Percentiles rank a stretch among this genome's conserved stretches.
Evolutionary conservation across 2,888 invertebrate genomes (phyloP).

Genomic region (Morpho helenor): DNA sequence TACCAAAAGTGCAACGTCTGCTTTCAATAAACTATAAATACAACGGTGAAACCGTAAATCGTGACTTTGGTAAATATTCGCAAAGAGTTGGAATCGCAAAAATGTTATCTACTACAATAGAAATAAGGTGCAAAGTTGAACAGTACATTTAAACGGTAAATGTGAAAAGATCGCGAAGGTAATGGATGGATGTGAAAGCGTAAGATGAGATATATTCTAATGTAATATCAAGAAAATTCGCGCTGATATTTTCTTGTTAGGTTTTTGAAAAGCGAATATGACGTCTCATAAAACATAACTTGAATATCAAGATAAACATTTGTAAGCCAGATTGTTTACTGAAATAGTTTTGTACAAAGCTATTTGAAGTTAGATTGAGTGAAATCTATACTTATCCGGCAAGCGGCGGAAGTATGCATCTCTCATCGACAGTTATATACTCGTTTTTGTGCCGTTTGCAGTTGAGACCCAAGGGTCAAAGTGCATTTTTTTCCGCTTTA

Average conservation of each 20-base stretch:
- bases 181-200: slow-evolving; percentile 19
- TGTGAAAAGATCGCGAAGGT: slow-evolving; percentile 13
- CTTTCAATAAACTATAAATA: slow-evolving; percentile 10
- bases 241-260: slow-evolving; percentile 6
- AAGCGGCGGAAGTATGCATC: too few relatives aligned
- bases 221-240: slow-evolving; percentile 10
- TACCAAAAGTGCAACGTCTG: slow-evolving; percentile 9
- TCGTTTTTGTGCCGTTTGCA: too few relatives aligned
- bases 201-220: slow-evolving; percentile 18
- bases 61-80: slow-evolving; percentile 15
- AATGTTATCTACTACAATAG: background rate
- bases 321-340: too few relatives aligned
- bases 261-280: background rate
- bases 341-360: too few relatives aligned
- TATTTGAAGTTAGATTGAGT: too few relatives aligned
- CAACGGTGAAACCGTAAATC: slow-evolving; percentile 12
- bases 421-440: too few relatives aligned
- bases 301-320: too few relatives aligned
- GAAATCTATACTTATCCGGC: too few relatives aligned
- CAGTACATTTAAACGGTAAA: slow-evolving; percentile 7
- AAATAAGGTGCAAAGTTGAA: slow-evolving; percentile 12
- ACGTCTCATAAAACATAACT: too few relatives aligned
- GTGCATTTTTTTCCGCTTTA: too few relatives aligned
- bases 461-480: too few relatives aligned
- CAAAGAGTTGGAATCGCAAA: background rate